Percentiles rank a stretch among this genome's conserved stretches.
phyloP scores from a whole-genome alignment of 2,797 vertebrate genomes.

The Muscicapa striata region DNA sequence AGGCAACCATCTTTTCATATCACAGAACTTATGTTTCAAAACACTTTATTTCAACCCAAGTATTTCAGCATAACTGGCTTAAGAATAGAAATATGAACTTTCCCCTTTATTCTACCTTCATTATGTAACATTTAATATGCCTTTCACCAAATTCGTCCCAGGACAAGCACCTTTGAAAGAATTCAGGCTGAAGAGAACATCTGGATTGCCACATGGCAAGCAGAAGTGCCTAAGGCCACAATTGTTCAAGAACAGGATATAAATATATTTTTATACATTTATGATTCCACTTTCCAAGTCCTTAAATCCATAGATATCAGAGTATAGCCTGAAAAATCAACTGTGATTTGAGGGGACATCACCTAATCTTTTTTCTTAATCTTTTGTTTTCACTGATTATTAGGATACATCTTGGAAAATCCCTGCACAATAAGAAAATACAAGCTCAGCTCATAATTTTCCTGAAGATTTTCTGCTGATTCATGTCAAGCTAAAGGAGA shows the following conservation, averaged over 20 bases:
- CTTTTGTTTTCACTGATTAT: background rate
- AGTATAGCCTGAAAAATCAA: background rate
- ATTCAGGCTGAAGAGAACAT: slow-evolving; percentile 56
- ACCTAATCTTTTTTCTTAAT: background rate
- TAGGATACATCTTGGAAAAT: background rate
- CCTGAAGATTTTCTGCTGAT: background rate
- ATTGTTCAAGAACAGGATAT: slow-evolving; percentile 3
- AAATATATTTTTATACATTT: background rate
- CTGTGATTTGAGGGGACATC: background rate
- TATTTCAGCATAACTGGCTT: background rate
- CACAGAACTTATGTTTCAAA: background rate
- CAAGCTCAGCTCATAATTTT: background rate
- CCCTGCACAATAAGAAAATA: background rate
- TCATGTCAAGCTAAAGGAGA: background rate
- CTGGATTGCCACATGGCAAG: slow-evolving; percentile 37
- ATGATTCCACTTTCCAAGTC: background rate
- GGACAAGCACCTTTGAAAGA: slow-evolving; percentile 14
- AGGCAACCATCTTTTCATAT: background rate
- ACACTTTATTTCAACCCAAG: background rate
- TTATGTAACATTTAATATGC: background rate
- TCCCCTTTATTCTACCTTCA: background rate
- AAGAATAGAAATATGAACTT: background rate
- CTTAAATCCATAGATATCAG: background rate
- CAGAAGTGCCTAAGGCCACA: slow-evolving; percentile 28
- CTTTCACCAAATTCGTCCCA: slow-evolving; percentile 19